Conservation (phyloP, 2,113 vertebrate genomes). For the Tetrao urogallus region DNA sequence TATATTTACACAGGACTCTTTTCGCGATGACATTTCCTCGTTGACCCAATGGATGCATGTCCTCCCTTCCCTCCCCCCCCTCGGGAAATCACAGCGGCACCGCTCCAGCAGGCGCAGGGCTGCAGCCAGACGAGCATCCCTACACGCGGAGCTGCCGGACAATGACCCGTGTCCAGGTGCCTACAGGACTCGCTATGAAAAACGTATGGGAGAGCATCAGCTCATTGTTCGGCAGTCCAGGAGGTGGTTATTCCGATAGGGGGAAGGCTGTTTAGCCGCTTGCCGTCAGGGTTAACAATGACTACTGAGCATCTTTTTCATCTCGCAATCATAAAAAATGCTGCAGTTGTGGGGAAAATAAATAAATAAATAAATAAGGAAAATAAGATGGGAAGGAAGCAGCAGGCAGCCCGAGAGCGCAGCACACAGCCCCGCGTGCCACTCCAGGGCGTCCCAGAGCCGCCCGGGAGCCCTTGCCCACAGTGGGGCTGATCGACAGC, state of each 20-base stretch:
- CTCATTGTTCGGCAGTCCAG: neutral
- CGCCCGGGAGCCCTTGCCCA: slow-evolving; percentile 66
- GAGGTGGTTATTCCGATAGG: neutral
- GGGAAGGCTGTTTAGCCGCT: neutral
- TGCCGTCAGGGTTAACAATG: neutral
- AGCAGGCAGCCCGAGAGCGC: neutral
- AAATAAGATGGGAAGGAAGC: neutral
- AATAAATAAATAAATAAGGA: neutral
- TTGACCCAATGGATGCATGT: neutral
- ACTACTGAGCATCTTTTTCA: neutral
- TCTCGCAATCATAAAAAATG: neutral
- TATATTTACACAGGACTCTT: neutral
- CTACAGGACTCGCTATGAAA: neutral
- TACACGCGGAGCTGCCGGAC: neutral
- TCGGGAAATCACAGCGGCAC: neutral
- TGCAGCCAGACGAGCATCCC: neutral
- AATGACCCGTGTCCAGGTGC: neutral
- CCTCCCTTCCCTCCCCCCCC: too few relatives aligned
- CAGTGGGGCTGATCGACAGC: slow-evolving; percentile 58
- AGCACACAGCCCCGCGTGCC: neutral
- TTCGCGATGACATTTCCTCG: neutral
- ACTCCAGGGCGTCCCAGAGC: slow-evolving; percentile 67
- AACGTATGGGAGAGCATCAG: neutral
- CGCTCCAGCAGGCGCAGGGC: neutral
- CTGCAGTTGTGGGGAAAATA: neutral